Evolutionary conservation across 2,113 vertebrate species (phyloP).

Genomic region (Dromiciops gliroides): DNA sequence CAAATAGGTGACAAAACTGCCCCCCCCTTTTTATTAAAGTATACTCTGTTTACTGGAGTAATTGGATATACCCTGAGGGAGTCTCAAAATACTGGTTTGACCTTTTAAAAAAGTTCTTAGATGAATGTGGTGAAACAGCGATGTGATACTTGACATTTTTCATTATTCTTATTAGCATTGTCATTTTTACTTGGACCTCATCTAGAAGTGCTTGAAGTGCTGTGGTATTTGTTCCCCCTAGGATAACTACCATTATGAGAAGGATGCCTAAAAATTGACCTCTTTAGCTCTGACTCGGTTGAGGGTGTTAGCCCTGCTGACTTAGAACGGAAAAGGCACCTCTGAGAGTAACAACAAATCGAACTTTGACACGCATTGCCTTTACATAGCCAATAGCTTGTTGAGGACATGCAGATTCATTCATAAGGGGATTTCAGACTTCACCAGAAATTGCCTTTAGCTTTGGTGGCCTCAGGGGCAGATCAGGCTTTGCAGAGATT

Average conservation of each 20-base stretch:
- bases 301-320: not conserved
- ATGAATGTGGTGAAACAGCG: conserved; percentile 6
- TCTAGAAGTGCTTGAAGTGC: conserved; percentile 51
- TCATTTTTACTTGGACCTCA: conserved; percentile 36
- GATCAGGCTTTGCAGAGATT: not conserved
- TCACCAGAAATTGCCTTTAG: not conserved
- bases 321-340: conserved; percentile 46
- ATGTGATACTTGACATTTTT: conserved; percentile 49
- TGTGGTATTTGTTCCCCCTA: conserved; percentile 18
- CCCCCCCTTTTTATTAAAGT: not conserved
- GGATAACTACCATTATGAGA: conserved; percentile 56
- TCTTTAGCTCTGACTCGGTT: conserved; percentile 57
- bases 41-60: not conserved
- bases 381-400: conserved; percentile 32
- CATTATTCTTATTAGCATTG: not conserved
- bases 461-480: conserved; percentile 25
- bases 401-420: conserved; percentile 46
- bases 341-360: conserved; percentile 59
- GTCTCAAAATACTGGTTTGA: not conserved
- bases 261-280: conserved; percentile 33
- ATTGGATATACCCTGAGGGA: not conserved
- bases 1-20: not conserved
- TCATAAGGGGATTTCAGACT: conserved; percentile 57
- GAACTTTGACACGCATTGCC: conserved; percentile 46
- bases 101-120: not conserved